phyloP scores from a whole-genome alignment of 2,797 vertebrate genomes.

The Alauda arvensis region DNA sequence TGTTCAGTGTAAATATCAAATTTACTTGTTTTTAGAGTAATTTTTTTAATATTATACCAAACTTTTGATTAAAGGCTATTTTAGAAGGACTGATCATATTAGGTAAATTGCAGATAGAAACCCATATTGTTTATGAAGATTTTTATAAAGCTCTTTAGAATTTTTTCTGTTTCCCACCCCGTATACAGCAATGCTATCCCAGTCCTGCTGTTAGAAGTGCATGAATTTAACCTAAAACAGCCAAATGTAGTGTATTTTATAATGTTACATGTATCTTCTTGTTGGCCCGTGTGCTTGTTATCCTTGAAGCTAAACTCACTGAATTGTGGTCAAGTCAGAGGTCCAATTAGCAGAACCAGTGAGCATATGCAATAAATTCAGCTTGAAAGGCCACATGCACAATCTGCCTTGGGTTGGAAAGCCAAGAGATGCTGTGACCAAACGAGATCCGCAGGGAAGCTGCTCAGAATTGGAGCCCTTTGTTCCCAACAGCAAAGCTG shows the following conservation, averaged over 20 bases:
- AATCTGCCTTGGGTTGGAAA: slow-evolving; percentile 63
- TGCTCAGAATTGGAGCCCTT: slow-evolving; percentile 22
- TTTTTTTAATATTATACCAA: not conserved
- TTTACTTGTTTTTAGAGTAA: not conserved
- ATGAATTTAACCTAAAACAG: not conserved
- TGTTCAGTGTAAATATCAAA: not conserved
- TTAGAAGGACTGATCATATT: not conserved
- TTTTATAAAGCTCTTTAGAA: not conserved
- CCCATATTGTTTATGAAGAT: not conserved
- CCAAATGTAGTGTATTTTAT: not conserved
- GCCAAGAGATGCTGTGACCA: slow-evolving; percentile 50
- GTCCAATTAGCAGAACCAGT: slow-evolving; percentile 62
- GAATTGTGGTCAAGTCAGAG: slow-evolving; percentile 44
- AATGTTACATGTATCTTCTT: not conserved
- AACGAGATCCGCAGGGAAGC: slow-evolving; percentile 31
- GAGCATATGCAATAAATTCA: slow-evolving; percentile 64
- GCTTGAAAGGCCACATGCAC: slow-evolving; percentile 64
- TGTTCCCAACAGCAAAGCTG: slow-evolving; percentile 41
- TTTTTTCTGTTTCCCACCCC: not conserved
- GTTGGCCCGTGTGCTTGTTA: not conserved
- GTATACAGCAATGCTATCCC: not conserved
- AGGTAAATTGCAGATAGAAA: not conserved
- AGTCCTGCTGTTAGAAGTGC: not conserved
- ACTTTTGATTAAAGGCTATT: not conserved
- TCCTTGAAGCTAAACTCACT: slow-evolving; percentile 47